These are phyloP conservation scores for Orthosia gracilis DNA, from an alignment of 2,888 invertebrate genomes.

Conservation along the genomic window DNA sequence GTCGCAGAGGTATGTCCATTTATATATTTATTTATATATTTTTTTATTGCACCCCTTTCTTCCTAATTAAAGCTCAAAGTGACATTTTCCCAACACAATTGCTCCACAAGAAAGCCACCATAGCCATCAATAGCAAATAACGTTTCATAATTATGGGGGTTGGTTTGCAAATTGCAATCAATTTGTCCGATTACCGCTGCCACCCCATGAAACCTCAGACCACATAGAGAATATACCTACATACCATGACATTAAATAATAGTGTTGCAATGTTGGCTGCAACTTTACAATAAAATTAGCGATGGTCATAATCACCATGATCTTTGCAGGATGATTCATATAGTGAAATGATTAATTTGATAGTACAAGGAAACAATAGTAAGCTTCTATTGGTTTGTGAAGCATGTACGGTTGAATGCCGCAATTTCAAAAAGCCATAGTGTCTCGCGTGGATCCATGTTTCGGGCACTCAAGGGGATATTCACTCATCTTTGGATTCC, in stretches of 20 bases:
- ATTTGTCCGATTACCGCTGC: slow-evolving; percentile 59
- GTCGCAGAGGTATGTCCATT: too few relatives aligned
- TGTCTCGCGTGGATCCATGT: too few relatives aligned
- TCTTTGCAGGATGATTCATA: neutral
- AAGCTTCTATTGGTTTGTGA: neutral
- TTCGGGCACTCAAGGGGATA: too few relatives aligned
- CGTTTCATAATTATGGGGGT: slow-evolving; percentile 60
- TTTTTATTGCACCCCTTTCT: neutral
- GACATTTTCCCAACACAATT: neutral
- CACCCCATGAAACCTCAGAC: slow-evolving; percentile 61
- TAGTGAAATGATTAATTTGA: too few relatives aligned
- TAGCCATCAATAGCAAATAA: slow-evolving; percentile 54
- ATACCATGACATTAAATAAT: slow-evolving; percentile 31
- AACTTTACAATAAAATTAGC: neutral
- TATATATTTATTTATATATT: too few relatives aligned
- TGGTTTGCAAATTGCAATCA: slow-evolving; percentile 63
- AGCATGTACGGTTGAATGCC: too few relatives aligned
- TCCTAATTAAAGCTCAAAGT: slow-evolving; percentile 5
- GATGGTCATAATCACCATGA: neutral
- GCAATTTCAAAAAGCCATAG: too few relatives aligned
- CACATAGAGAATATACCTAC: slow-evolving; percentile 43
- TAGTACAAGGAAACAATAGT: neutral
- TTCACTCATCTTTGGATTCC: too few relatives aligned
- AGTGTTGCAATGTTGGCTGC: neutral
- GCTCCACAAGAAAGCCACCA: slow-evolving; percentile 40